Conservation (phyloP, 2,888 invertebrate genomes). For the Aplocera efformata region DNA sequence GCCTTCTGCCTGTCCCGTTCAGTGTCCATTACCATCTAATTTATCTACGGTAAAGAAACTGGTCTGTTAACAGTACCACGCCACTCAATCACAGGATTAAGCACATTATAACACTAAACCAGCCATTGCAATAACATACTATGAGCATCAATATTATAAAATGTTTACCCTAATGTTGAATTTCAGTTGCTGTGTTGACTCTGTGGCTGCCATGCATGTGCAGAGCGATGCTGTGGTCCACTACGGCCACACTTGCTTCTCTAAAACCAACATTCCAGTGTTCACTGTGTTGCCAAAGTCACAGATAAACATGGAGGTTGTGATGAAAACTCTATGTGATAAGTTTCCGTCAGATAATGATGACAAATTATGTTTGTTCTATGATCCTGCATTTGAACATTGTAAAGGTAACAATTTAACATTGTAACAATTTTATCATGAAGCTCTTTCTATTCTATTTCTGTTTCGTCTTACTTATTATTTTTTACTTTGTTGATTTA, state of each 20-base stretch:
- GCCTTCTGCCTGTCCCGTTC: constrained; percentile 8
- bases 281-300: constrained; percentile 85
- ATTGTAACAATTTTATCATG: no score
- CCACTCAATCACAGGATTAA: no score
- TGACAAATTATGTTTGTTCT: constrained; percentile 77
- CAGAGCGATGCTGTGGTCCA: constrained; percentile 92
- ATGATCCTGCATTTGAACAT: constrained; percentile 85
- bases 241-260: constrained; percentile 94
- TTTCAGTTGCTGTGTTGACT: constrained; percentile 93
- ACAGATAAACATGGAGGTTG: constrained; percentile 72
- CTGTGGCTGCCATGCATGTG: constrained; percentile 93
- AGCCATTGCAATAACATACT: not conserved
- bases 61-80: no score
- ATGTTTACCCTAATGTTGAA: not conserved
- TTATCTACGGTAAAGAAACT: no score
- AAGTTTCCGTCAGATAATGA: constrained; percentile 49
- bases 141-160: not conserved
- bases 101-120: no score
- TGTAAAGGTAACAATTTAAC: constrained; percentile 73
- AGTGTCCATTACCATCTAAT: no score
- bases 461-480: no score
- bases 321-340: constrained; percentile 34
- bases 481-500: no score
- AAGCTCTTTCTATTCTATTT: no score
- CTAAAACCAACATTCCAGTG: constrained; percentile 87